Evolutionary conservation across 2,888 invertebrate genomes (phyloP).

Genomic region (Tinea pellionella): DNA sequence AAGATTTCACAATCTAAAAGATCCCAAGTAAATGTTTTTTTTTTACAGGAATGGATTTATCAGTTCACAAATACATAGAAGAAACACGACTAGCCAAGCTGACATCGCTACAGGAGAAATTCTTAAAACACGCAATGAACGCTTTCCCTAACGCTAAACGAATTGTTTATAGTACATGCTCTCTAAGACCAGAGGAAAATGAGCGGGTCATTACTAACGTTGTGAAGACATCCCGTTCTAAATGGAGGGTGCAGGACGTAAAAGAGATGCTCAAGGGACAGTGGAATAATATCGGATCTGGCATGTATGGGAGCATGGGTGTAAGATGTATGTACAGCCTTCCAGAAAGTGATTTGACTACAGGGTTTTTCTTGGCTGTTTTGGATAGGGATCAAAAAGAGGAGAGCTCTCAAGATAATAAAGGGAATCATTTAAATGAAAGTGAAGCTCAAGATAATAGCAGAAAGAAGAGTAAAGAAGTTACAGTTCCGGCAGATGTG

Average conservation of each 20-base stretch:
- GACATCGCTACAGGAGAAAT: slow-evolving; percentile 82
- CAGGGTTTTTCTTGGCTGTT: slow-evolving; percentile 95
- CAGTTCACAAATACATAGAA: slow-evolving; percentile 54
- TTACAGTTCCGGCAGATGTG: background rate
- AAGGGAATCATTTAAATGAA: slow-evolving; percentile 15
- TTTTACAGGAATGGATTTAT: slow-evolving; percentile 47
- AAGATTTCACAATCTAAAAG: too few relatives aligned
- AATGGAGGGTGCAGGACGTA: slow-evolving; percentile 73
- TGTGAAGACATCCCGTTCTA: slow-evolving; percentile 60
- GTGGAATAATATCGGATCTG: slow-evolving; percentile 77
- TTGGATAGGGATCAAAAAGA: slow-evolving; percentile 74
- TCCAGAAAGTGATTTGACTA: slow-evolving; percentile 82
- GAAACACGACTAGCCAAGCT: slow-evolving; percentile 72
- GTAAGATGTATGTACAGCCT: slow-evolving; percentile 82
- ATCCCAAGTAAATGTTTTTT: too few relatives aligned
- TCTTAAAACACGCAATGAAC: slow-evolving; percentile 87
- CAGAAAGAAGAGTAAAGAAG: background rate
- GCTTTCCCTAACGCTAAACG: slow-evolving; percentile 85
- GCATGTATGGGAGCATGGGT: slow-evolving; percentile 74
- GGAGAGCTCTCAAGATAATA: background rate
- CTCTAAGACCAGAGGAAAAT: slow-evolving; percentile 89
- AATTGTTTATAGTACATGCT: slow-evolving; percentile 97
- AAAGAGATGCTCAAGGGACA: slow-evolving; percentile 70
- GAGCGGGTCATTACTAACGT: slow-evolving; percentile 88
- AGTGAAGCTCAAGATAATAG: background rate